Conservation (phyloP, 1,140 invertebrate genomes). For the Leptopilina boulardi region DNA sequence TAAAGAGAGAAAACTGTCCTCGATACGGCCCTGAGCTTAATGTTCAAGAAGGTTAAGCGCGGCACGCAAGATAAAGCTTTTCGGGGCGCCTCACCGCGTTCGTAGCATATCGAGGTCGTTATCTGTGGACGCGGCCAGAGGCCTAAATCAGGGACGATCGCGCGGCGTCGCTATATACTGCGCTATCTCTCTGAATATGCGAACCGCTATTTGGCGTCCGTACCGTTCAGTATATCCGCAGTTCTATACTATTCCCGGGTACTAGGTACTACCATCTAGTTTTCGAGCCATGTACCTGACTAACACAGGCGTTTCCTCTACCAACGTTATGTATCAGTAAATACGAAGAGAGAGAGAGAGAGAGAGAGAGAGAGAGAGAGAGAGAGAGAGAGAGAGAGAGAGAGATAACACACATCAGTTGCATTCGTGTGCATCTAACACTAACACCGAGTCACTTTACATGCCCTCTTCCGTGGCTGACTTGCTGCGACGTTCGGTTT, state of each 20-base stretch:
- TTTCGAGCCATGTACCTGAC: conserved; percentile 42
- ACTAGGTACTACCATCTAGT: conserved; percentile 51
- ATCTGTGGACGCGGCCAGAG: conserved; percentile 69
- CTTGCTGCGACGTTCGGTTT: conserved; percentile 25
- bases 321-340: conserved; percentile 46
- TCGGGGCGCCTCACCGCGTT: conserved; percentile 62
- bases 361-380: conserved; percentile 4
- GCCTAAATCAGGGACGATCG: conserved; percentile 72
- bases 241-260: conserved; percentile 71
- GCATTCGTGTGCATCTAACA: not conserved
- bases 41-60: conserved; percentile 59
- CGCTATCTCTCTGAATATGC: conserved; percentile 74
- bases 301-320: conserved; percentile 40
- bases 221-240: conserved; percentile 52
- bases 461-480: conserved; percentile 31
- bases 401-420: conserved; percentile 4
- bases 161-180: conserved; percentile 67
- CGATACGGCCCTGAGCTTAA: conserved; percentile 38
- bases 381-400: conserved; percentile 22
- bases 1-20: not conserved
- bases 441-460: conserved; percentile 12
- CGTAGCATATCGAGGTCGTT: conserved; percentile 69
- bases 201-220: conserved; percentile 73
- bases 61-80: conserved; percentile 68
- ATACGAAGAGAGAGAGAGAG: conserved; percentile 34